Evolutionary conservation across 2,113 vertebrate genomes (phyloP).

Genomic region (Miniopterus natalensis): DNA sequence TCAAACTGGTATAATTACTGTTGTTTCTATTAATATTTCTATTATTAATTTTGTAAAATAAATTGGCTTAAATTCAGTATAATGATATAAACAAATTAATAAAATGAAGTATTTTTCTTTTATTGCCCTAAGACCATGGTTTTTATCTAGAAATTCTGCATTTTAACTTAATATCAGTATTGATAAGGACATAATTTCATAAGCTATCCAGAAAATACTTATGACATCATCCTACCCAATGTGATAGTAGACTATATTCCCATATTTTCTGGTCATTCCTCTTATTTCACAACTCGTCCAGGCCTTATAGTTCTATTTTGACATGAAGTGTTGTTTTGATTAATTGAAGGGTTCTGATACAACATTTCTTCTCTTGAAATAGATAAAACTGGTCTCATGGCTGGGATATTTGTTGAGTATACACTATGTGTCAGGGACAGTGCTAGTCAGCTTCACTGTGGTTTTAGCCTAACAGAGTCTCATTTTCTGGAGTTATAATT

Average conservation of each 20-base stretch:
- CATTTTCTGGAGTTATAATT: not conserved
- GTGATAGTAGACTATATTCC: not conserved
- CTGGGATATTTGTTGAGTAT: not conserved
- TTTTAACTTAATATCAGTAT: not conserved
- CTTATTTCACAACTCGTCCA: not conserved
- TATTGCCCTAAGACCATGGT: not conserved
- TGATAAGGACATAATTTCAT: not conserved
- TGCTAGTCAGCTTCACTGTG: not conserved
- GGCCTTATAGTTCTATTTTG: not conserved
- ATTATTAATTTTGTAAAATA: slow-evolving; percentile 21
- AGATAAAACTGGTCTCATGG: not conserved
- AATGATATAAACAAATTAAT: not conserved
- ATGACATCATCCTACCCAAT: not conserved
- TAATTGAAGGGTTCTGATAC: not conserved
- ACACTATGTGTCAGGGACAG: not conserved
- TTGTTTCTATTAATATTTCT: not conserved
- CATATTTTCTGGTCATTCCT: not conserved
- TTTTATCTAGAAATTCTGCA: slow-evolving; percentile 9
- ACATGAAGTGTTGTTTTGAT: not conserved
- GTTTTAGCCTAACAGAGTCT: not conserved
- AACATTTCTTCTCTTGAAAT: not conserved
- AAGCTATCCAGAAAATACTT: not conserved
- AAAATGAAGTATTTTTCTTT: not conserved
- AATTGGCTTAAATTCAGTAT: not conserved
- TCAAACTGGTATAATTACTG: slow-evolving; percentile 18